Evolutionary conservation across 2,888 invertebrate genomes (phyloP), one percentile per base, ranked within the genome.

Genomic region (Tetropium fuscum): DNA sequence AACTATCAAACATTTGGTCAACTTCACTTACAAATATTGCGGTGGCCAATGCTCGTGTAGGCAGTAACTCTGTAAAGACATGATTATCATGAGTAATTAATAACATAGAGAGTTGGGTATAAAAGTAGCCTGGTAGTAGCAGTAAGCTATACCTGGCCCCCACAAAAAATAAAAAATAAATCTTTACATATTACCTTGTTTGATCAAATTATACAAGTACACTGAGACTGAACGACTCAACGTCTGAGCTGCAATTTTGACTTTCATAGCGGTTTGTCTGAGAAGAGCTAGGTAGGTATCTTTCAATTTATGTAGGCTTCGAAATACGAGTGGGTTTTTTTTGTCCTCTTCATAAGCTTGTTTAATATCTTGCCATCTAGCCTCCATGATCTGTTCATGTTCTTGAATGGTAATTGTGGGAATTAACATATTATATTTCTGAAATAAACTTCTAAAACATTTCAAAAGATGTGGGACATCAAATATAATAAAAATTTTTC

Each of bases 21-120:
- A 56, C 38, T n/a, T 60, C 43, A 10, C 25, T 20, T 1, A 41
- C 34, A 51, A 60, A 56, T 8, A 51, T 56, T 20, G 60, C 56
- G 19, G 56, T 51, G 1, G 43, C 60, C 25, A 49, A 19, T 1
- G 59, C 36, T 8, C 47, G 11, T 10, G 41, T 11, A 10, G 32
- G 44, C 11, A 59, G 13, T 32, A 32, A 11, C 13, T 8, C 32
- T 32, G 11, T 3, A 32, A 1, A n/a, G n/a, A n/a, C n/a, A n/a
- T n/a, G n/a, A n/a, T n/a, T n/a, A n/a, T n/a, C n/a, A n/a, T n/a
- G n/a, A n/a, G n/a, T n/a, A n/a, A n/a, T n/a, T n/a, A n/a, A n/a
- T n/a, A n/a, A n/a, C n/a, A n/a, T n/a, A n/a, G n/a, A n/a, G n/a
- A n/a, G n/a, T n/a, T n/a, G n/a, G n/a, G n/a, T n/a, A n/a, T n/a